Conservation (phyloP, 2,113 vertebrate genomes). For the Oostethus manadensis region DNA sequence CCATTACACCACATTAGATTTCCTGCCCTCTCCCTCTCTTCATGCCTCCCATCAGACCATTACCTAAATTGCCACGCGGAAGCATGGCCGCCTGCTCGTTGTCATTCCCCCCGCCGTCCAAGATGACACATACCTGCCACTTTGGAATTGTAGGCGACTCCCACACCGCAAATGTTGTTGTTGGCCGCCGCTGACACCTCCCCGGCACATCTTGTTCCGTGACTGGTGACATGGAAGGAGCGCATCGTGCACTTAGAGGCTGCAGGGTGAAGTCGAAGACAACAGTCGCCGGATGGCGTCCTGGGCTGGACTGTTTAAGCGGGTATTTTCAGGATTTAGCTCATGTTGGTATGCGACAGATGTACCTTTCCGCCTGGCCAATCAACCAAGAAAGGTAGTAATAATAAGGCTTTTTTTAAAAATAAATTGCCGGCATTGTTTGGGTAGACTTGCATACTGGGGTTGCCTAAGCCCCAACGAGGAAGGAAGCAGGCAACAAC, state of each 20-base stretch:
- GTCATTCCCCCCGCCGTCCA: constrained; percentile 17
- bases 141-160: constrained; percentile 94
- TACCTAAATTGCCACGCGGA: constrained; percentile 24
- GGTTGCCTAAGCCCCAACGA: too few species aligned
- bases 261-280: background rate
- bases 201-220: constrained; percentile 93
- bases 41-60: constrained; percentile 15
- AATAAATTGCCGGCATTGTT: too few species aligned
- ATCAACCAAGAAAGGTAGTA: too few species aligned
- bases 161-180: constrained; percentile 97
- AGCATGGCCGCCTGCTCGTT: constrained; percentile 18
- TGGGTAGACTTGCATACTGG: too few species aligned
- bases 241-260: background rate
- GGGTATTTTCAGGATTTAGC: too few species aligned
- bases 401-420: too few species aligned
- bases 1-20: background rate
- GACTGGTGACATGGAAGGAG: constrained; percentile 69
- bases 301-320: too few species aligned
- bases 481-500: too few species aligned
- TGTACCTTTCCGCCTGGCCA: too few species aligned
- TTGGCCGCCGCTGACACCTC: constrained; percentile 96
- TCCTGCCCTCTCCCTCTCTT: background rate
- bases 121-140: constrained; percentile 83
- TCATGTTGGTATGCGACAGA: too few species aligned
- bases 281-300: too few species aligned